Base-by-base conservation (phyloP, 2,888 invertebrate species). In the Drosophila eohydei region DNA sequence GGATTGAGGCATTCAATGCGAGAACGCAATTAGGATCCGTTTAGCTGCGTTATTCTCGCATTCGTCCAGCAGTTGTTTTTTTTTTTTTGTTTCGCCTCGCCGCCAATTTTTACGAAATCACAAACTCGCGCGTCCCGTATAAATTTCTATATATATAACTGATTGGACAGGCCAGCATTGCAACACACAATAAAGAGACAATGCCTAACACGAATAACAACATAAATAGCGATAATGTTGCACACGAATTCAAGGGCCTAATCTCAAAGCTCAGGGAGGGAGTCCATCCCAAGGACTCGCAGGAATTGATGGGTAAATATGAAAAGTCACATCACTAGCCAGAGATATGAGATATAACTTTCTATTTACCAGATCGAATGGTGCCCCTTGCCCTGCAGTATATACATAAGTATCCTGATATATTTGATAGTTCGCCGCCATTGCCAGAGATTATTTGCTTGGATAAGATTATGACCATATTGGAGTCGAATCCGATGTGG, bases 311-410 rank as follows among this genome's bases (percentile, higher is more conserved):
- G 16, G 58, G 76, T 76, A 26, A 64, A 21, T 14, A 44, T 5
- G 32, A 54, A 16, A 34, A 26, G 7, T 16, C 7, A 3, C 16
- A 30, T 11, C 9, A 26, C 26, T 12, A 9, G 11, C 36, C n/a
- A 32, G 3, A 5, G 0, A 8, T 38, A 26, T 28, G 8, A 36
- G 6, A 5, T 4, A 5, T 43, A 3, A 16, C 11, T 43, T 56
- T 21, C 9, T 21, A 21, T 56, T 30, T 32, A 3, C 4, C 40
- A 78, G 78, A 67, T 51, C 56, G 43, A n/a, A 32, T 70, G n/a
- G 65, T 78, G 28, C 30, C 50, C 4, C 56, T 69, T 55, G 63
- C 70, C 7, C 26, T 74, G 8, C 54, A 82, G n/a, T 80, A 63
- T 44, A 46, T 76, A 16, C n/a, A 9, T 7, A 51, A 61, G 28